Percentiles rank a stretch among this genome's conserved stretches.
These are phyloP conservation scores for Silurus asotus DNA, from an alignment of 2,113 vertebrate species.

Conservation along the genomic window DNA sequence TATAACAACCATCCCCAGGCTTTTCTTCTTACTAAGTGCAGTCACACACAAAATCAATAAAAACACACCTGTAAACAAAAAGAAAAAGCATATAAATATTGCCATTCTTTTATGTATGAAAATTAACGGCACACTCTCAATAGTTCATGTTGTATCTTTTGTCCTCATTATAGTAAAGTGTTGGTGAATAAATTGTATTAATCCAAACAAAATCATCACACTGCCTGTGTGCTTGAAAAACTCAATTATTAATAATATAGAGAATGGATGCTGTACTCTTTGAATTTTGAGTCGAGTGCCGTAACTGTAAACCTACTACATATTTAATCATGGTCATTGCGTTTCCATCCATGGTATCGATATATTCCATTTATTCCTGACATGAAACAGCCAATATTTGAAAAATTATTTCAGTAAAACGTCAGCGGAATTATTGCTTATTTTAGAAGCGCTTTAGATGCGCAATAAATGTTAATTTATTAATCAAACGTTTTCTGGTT, in stretches of 20 bases:
- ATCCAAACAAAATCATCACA: neutral
- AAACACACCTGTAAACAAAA: neutral
- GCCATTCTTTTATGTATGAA: neutral
- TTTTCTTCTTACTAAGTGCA: neutral
- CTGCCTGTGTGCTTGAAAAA: neutral
- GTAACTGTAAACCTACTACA: constrained; percentile 12
- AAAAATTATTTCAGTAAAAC: neutral
- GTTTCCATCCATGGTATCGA: neutral
- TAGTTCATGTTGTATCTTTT: neutral
- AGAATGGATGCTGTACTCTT: neutral
- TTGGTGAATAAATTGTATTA: neutral
- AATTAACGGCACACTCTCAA: neutral
- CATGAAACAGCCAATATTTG: neutral
- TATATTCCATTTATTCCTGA: neutral
- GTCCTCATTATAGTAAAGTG: neutral
- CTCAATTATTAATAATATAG: neutral
- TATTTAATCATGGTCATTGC: neutral
- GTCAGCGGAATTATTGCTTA: neutral
- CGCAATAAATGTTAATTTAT: constrained; percentile 65
- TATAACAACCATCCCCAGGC: neutral
- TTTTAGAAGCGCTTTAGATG: constrained; percentile 56
- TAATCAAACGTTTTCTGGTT: constrained; percentile 66
- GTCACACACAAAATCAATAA: too few species aligned
- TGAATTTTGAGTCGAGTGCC: neutral
- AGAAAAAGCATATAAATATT: neutral